Conservation (phyloP, 1,140 invertebrate species). For the Cryptotermes secundus region DNA sequence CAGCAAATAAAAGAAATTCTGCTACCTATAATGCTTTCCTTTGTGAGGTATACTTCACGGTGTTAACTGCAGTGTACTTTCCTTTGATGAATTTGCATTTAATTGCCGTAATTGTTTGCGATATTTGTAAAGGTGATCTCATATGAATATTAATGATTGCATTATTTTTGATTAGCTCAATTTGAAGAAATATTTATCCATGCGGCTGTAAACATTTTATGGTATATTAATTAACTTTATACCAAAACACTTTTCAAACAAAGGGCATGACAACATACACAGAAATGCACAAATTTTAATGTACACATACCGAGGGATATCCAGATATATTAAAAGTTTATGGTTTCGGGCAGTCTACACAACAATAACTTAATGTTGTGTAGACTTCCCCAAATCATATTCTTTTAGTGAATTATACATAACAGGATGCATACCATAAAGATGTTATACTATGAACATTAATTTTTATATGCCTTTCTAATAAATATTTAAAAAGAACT, state of each 20-base stretch:
- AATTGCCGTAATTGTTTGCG: neutral
- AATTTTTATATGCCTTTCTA: no score
- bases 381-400: no score
- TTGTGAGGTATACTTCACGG: neutral
- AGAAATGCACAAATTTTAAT: neutral
- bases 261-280: neutral
- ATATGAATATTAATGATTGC: neutral
- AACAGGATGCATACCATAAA: no score
- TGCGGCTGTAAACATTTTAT: neutral
- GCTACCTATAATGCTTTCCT: neutral
- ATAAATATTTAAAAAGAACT: no score
- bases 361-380: no score
- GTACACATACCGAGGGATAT: no score
- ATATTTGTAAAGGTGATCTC: neutral
- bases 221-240: neutral
- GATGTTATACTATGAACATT: no score
- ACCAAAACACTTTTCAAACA: neutral
- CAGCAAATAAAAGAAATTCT: neutral
- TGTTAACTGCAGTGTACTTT: neutral
- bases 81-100: neutral
- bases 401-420: no score
- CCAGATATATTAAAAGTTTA: no score
- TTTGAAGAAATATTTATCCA: neutral
- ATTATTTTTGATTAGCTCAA: constrained; percentile 2
- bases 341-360: no score